A percentile compares a stretch with the other conserved stretches of the same genome.
Conservation (phyloP, 2,797 vertebrate genomes). For the Tangara arthus region DNA sequence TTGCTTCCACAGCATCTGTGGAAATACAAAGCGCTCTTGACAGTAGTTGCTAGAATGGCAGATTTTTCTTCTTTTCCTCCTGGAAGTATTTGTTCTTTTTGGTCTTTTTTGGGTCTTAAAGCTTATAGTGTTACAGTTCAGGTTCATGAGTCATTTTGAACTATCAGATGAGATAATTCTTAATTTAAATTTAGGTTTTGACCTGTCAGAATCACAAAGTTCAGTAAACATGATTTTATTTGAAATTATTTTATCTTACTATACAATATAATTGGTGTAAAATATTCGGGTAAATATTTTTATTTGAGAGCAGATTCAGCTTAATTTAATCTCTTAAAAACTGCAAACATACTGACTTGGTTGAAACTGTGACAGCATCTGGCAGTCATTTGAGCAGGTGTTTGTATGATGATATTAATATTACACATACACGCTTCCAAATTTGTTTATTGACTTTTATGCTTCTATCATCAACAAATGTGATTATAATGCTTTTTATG, state of each 20-base stretch:
- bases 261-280: not conserved
- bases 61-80: not conserved
- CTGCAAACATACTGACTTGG: not conserved
- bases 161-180: not conserved
- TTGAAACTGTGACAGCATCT: slow-evolving; percentile 8
- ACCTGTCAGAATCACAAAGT: not conserved
- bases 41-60: not conserved
- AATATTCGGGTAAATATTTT: not conserved
- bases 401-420: not conserved
- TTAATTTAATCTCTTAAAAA: slow-evolving; percentile 2
- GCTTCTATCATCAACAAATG: not conserved
- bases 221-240: not conserved
- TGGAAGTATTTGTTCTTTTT: not conserved
- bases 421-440: not conserved
- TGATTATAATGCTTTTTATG: not conserved
- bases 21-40: not conserved
- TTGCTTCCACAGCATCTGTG: not conserved
- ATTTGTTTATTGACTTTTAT: slow-evolving; percentile 1
- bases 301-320: not conserved
- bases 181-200: not conserved
- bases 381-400: slow-evolving; percentile 19
- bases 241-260: not conserved
- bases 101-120: not conserved
- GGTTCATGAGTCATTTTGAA: not conserved
- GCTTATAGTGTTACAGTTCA: not conserved